Conservation (phyloP, 2,888 invertebrate species). For the Lymantria monacha region DNA sequence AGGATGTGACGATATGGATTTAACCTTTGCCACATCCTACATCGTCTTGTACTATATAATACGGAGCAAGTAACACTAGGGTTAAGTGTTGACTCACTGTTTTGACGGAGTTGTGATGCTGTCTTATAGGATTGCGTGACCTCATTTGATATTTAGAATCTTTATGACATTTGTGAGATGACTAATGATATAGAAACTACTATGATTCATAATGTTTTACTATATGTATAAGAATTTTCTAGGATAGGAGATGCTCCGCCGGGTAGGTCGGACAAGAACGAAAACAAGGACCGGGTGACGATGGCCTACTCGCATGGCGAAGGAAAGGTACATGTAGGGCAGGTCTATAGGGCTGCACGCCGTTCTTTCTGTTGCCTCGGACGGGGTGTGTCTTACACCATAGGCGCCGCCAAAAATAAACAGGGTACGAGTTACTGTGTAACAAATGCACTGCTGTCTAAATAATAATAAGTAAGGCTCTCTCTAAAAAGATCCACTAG, state of each 20-base stretch:
- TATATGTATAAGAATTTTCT: not conserved
- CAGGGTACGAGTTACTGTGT: too few species aligned
- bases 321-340: too few species aligned
- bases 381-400: too few species aligned
- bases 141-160: conserved; percentile 14
- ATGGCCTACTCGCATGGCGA: too few species aligned
- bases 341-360: too few species aligned
- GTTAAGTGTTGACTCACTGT: conserved; percentile 54
- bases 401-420: too few species aligned
- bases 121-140: conserved; percentile 31
- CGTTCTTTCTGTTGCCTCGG: too few species aligned
- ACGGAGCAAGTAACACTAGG: conserved; percentile 38
- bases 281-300: too few species aligned
- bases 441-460: too few species aligned
- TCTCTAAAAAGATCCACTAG: too few species aligned
- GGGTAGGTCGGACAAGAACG: too few species aligned
- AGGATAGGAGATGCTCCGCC: not conserved
- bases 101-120: conserved; percentile 29
- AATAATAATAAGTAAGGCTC: too few species aligned
- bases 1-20: conserved; percentile 78
- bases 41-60: conserved; percentile 62
- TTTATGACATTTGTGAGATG: not conserved
- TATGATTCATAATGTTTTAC: conserved; percentile 6
- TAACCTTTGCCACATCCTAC: conserved; percentile 77
- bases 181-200: not conserved